Evolutionary conservation across 2,797 vertebrate genomes (phyloP), one percentile per base, ranked within the genome.

Genomic region (Anabas testudineus): DNA sequence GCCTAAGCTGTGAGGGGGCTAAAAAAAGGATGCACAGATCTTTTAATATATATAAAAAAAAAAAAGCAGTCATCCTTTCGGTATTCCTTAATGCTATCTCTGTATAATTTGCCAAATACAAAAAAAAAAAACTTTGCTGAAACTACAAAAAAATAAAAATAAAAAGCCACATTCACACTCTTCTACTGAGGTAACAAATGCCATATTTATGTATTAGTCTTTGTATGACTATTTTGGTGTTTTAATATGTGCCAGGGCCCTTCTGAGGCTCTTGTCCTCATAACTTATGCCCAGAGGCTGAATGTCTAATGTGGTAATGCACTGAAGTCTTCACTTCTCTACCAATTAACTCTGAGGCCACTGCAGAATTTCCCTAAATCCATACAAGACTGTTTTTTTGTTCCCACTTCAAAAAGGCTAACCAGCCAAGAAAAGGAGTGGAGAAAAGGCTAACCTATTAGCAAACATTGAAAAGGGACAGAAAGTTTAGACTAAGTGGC

Each of bases 371-470:
- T 96, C 93, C 93, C 94, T 98, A 97, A 98, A 97, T 95, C 96
- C 95, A 96, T 95, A 96, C 91, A 95, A 94, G 93, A 94, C 63
- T 80, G 55, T 75, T 82, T 84, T 84, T 83, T 95, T 95, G 94
- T 96, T 93, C 94, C 88, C 89, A 93, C 95, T 95, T 91, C 80
- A 90, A 96, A 90, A 95, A 95, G 94, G 94, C 95, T 96, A 95
- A 96, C 95, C 94, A 95, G 92, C 91, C 92, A 91, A 93, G 93
- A 91, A 95, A 94, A 93, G 93, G 94, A 46, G 93, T 94, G 94
- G 93, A 96, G 94, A 96, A 97, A 98, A 96, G 96, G 95, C 97
- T 96, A 99, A 97, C 96, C 96, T 95, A 96, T 96, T 97, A 95
- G 95, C 96, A 96, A 96, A 96, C 95, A 94, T 87, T 93, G 95